phyloP scores from a whole-genome alignment of 2,113 vertebrate species.

The Urocitellus parryii region DNA sequence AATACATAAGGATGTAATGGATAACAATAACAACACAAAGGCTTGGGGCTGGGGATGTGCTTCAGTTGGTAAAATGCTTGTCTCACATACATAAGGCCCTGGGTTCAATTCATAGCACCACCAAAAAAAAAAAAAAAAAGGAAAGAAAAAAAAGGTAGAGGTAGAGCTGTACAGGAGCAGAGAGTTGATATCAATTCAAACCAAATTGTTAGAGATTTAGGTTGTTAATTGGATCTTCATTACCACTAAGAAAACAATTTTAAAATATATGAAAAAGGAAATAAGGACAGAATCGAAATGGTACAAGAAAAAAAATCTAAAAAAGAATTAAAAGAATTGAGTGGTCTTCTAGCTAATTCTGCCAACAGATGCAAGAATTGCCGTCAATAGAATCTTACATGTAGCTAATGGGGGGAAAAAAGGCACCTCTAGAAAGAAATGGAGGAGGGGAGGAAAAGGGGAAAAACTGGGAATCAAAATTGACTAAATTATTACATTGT shows the following conservation, averaged over 20 bases:
- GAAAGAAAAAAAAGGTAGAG: neutral
- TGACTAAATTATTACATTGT: too few relatives aligned
- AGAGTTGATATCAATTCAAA: neutral
- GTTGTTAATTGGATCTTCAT: neutral
- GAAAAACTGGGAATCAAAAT: too few relatives aligned
- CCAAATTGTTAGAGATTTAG: constrained; percentile 4
- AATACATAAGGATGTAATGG: neutral
- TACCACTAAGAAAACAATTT: constrained; percentile 26
- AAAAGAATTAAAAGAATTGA: neutral
- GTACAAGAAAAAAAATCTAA: neutral
- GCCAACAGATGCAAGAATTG: neutral
- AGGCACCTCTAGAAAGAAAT: neutral
- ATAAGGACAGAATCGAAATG: neutral
- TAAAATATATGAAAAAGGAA: neutral
- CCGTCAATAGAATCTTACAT: neutral
- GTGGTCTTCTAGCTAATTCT: neutral
- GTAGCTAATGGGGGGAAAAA: neutral
- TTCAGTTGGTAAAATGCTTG: too few relatives aligned
- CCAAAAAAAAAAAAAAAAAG: too few relatives aligned
- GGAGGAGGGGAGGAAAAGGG: too few relatives aligned
- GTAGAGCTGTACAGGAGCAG: neutral
- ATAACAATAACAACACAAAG: neutral
- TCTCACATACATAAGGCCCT: too few relatives aligned
- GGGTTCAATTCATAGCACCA: too few relatives aligned
- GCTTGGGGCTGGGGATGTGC: too few relatives aligned